Evolutionary conservation across 2,888 invertebrate species (phyloP), one percentile per base, ranked within the genome.

Genomic region (Helicoverpa assulta): DNA sequence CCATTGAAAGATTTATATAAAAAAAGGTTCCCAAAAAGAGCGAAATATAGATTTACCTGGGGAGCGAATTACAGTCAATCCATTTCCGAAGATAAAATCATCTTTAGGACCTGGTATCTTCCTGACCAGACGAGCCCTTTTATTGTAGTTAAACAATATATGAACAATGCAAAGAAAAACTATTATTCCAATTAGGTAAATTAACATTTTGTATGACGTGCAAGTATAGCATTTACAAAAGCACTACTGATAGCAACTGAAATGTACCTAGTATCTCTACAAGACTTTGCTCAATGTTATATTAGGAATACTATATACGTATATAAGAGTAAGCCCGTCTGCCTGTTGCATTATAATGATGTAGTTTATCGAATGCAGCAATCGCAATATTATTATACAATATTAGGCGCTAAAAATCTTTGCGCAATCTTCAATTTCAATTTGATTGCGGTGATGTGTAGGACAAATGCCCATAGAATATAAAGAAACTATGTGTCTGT

Each of bases 21-120:
- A 37, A 10, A 37, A 12, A 10, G 10, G 12, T 10, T 37, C 37
- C 8, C 1, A 12, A 37, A 14, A 14, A 40, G 7, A 40, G 4
- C 10, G 12, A 10, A 47, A 10, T 6, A 51, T 7, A 47, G 18
- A 52, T n/a, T 71, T 83, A 90, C 91, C 90, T 82, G 91, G 75
- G 37, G 86, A 75, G 43, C 67, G 65, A 61, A 87, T 73, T 16
- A 88, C 53, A 57, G 85, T 82, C 43, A 85, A 78, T 26, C 79
- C 83, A 80, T 90, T 89, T 29, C 91, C 90, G 56, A 90, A 6
- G 4, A 91, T 83, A 64, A 90, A 90, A 6, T 76, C 50, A 57
- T 82, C 76, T 66, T 80, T 85, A 0, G 88, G 88, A 5, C 92
- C 91, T 0, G 91, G 91, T 51, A 92, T 87, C 78, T 86, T 88